Percentiles rank a stretch among this genome's conserved stretches.
Conservation (phyloP, 2,888 invertebrate species). For the Carpatolechia fugitivella region DNA sequence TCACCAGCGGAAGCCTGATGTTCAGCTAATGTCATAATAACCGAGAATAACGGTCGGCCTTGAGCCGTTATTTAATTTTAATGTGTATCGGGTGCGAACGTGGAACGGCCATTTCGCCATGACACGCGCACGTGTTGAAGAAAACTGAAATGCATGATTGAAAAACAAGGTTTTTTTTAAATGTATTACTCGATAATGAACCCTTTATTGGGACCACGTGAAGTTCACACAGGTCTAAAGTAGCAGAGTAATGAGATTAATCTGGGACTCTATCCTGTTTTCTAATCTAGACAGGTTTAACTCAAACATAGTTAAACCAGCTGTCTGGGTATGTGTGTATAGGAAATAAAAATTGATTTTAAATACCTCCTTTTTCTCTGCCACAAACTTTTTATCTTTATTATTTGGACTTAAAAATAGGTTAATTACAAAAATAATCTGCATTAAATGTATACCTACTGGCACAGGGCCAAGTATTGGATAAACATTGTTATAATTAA, state of each 20-base stretch:
- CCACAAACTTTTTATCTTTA: neutral
- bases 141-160: neutral
- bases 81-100: slow-evolving; percentile 51
- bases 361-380: too few relatives aligned
- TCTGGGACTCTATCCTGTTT: too few relatives aligned
- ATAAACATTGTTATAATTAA: slow-evolving; percentile 32
- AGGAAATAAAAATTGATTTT: too few relatives aligned
- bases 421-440: neutral
- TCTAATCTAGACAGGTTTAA: too few relatives aligned
- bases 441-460: slow-evolving; percentile 12
- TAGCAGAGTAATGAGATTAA: too few relatives aligned
- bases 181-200: too few relatives aligned
- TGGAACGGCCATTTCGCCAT: slow-evolving; percentile 35
- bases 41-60: slow-evolving; percentile 67
- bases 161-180: neutral
- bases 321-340: too few relatives aligned
- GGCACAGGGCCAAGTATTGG: slow-evolving; percentile 32
- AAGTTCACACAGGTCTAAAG: too few relatives aligned
- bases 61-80: slow-evolving; percentile 73
- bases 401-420: neutral
- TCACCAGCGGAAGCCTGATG: slow-evolving; percentile 33
- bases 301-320: too few relatives aligned
- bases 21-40: slow-evolving; percentile 37
- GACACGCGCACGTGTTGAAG: slow-evolving; percentile 38
- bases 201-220: too few relatives aligned